Evolutionary conservation across 2,797 vertebrate species (phyloP).

Genomic region (Eptatretus atami): DNA sequence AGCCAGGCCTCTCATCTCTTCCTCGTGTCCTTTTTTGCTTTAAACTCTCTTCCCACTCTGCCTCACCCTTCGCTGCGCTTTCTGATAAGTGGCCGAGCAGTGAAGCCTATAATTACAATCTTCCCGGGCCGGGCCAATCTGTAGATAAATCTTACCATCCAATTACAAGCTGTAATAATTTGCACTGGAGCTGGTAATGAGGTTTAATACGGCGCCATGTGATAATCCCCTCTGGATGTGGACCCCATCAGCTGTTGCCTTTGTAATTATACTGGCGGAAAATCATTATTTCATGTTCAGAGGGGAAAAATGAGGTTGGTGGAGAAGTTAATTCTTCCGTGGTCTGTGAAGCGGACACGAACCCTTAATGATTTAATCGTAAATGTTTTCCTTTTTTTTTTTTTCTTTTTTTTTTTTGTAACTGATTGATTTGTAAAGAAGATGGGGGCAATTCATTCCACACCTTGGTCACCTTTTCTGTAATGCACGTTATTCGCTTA

Average conservation of each 20-base stretch:
- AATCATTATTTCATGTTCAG: slow-evolving; percentile 98
- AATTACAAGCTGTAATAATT: slow-evolving; percentile 30
- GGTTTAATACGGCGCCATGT: slow-evolving; percentile 49
- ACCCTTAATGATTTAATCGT: slow-evolving; percentile 99
- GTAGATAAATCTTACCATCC: slow-evolving; percentile 32
- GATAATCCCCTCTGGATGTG: slow-evolving; percentile 46
- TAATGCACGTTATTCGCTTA: no score
- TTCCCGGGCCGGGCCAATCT: slow-evolving; percentile 74
- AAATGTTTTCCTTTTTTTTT: slow-evolving; percentile 86
- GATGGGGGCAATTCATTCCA: no score
- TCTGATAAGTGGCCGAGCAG: slow-evolving; percentile 99
- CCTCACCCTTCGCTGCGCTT: slow-evolving; percentile 10
- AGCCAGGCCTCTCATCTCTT: no score
- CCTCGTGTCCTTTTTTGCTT: no score
- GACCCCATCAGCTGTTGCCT: slow-evolving; percentile 60
- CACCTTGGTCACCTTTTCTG: no score
- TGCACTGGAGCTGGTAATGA: slow-evolving; percentile 49
- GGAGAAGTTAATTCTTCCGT: slow-evolving; percentile 92
- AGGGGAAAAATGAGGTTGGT: slow-evolving; percentile 36
- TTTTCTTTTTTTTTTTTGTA: slow-evolving; percentile 19
- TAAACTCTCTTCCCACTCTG: no score
- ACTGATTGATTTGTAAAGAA: no score
- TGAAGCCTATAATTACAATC: slow-evolving; percentile 99
- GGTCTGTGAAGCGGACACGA: slow-evolving; percentile 90
- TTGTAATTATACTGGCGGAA: slow-evolving; percentile 79